Evolutionary conservation across 2,888 invertebrate species (phyloP).

Genomic region (Zaprionus bogoriensis): DNA sequence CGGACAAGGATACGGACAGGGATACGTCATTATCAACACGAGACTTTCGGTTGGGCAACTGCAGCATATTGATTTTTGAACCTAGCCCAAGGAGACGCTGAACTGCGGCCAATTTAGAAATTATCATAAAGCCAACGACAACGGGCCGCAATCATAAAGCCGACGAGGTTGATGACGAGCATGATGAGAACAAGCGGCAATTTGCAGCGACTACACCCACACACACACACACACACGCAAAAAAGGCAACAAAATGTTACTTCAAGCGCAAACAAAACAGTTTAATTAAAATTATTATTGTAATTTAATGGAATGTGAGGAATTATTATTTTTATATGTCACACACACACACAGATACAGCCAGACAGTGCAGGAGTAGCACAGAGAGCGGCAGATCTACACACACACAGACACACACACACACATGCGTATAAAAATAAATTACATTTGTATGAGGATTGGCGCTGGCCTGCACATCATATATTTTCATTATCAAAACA

Average conservation of each 20-base stretch:
- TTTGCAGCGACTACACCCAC: slow-evolving; percentile 15
- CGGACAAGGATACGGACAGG: slow-evolving; percentile 2
- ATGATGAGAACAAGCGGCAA: slow-evolving; percentile 38
- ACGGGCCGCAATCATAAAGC: slow-evolving; percentile 41
- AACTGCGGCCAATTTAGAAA: slow-evolving; percentile 49
- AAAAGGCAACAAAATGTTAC: slow-evolving; percentile 43
- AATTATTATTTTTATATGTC: slow-evolving; percentile 70
- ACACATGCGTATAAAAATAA: slow-evolving; percentile 68
- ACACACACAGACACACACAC: slow-evolving; percentile 29
- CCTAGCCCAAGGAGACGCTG: slow-evolving; percentile 28
- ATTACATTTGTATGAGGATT: slow-evolving; percentile 78
- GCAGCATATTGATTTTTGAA: slow-evolving; percentile 55
- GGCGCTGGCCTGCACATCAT: slow-evolving; percentile 75
- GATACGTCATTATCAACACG: neutral
- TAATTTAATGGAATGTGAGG: slow-evolving; percentile 77
- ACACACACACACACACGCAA: neutral
- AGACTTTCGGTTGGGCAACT: neutral
- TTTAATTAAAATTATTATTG: slow-evolving; percentile 78
- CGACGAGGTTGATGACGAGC: slow-evolving; percentile 32
- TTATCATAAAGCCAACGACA: slow-evolving; percentile 52
- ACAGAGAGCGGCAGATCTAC: slow-evolving; percentile 17
- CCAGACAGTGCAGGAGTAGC: slow-evolving; percentile 8
- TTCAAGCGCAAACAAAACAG: slow-evolving; percentile 70
- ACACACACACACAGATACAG: slow-evolving; percentile 17
- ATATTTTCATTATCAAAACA: slow-evolving; percentile 80